Evolutionary conservation across 1,140 invertebrate species (phyloP).

Genomic region (Halictus rubicundus): DNA sequence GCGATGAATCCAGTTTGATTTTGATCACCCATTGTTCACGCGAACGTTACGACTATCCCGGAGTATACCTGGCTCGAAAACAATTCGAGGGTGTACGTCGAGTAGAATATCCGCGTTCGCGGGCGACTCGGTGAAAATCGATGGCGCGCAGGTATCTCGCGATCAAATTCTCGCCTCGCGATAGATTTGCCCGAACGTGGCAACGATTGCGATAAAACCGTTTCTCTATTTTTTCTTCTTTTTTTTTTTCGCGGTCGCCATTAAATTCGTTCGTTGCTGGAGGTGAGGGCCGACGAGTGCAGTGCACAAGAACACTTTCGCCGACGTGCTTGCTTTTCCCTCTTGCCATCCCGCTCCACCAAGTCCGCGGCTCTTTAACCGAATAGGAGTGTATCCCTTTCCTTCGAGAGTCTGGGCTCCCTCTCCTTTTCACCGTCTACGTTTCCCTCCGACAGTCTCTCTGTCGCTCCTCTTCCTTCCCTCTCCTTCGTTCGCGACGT

Average conservation of each 20-base stretch:
- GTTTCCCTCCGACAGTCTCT: slow-evolving; percentile 50
- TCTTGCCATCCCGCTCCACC: slow-evolving; percentile 48
- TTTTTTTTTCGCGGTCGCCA: slow-evolving; percentile 33
- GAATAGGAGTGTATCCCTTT: slow-evolving; percentile 63
- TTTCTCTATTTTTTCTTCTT: too few species aligned
- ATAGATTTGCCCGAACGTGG: not conserved
- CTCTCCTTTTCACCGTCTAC: slow-evolving; percentile 27
- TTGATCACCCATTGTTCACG: too few species aligned
- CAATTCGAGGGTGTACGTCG: too few species aligned
- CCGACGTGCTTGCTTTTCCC: slow-evolving; percentile 72
- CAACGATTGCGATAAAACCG: slow-evolving; percentile 10
- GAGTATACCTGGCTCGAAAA: too few species aligned
- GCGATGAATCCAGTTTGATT: too few species aligned
- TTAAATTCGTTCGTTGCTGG: slow-evolving; percentile 69
- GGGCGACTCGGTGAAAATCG: not conserved
- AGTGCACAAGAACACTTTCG: slow-evolving; percentile 76
- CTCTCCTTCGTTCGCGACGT: slow-evolving; percentile 27
- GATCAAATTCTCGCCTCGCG: not conserved
- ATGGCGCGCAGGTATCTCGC: not conserved
- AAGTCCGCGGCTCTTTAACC: slow-evolving; percentile 46
- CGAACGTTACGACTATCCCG: too few species aligned
- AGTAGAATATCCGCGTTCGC: too few species aligned
- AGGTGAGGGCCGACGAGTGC: slow-evolving; percentile 59
- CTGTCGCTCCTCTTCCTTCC: slow-evolving; percentile 4
- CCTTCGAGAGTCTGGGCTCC: slow-evolving; percentile 30